These are phyloP conservation scores for Ianthella basta DNA, from an alignment of 37 sponge, comb jelly and placozoan genomes.

Conservation along the genomic window DNA sequence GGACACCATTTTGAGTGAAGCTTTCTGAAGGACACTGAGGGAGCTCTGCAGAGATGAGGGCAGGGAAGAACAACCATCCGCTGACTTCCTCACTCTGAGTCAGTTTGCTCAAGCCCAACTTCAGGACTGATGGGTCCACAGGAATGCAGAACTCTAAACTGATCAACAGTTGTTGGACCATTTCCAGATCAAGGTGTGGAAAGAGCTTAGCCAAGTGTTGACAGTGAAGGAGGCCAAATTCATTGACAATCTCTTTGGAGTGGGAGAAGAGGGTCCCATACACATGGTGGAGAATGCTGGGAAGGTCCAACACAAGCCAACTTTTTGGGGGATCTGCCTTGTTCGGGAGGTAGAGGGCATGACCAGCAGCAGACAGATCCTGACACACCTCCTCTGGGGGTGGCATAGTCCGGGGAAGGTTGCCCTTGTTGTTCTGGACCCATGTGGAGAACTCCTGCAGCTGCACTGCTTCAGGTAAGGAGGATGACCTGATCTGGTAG, in stretches of 20 bases:
- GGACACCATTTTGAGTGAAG: not conserved
- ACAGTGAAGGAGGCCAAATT: too few relatives aligned
- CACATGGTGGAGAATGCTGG: constrained; percentile 6
- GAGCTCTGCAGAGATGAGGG: not conserved
- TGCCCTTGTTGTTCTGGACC: not conserved
- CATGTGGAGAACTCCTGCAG: not conserved
- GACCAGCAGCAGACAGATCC: constrained; percentile 6
- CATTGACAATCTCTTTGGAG: too few relatives aligned
- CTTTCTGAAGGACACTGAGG: not conserved
- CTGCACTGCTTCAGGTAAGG: not conserved
- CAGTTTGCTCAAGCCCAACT: not conserved
- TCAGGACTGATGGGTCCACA: not conserved
- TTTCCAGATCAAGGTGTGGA: not conserved
- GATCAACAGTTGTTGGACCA: not conserved
- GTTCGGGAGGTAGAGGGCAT: not conserved
- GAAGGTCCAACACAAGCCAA: constrained; percentile 15
- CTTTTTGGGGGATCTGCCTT: not conserved
- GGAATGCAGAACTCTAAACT: constrained; percentile 5
- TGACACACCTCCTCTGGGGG: not conserved
- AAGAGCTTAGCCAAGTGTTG: too few relatives aligned
- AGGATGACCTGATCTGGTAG: not conserved
- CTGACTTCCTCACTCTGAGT: not conserved
- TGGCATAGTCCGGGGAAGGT: not conserved
- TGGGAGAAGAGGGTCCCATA: constrained; percentile 24
- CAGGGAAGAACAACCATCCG: constrained; percentile 14